These are phyloP conservation scores for Styela clava DNA, from an alignment of 23 tunicate species.

Conservation along the genomic window DNA sequence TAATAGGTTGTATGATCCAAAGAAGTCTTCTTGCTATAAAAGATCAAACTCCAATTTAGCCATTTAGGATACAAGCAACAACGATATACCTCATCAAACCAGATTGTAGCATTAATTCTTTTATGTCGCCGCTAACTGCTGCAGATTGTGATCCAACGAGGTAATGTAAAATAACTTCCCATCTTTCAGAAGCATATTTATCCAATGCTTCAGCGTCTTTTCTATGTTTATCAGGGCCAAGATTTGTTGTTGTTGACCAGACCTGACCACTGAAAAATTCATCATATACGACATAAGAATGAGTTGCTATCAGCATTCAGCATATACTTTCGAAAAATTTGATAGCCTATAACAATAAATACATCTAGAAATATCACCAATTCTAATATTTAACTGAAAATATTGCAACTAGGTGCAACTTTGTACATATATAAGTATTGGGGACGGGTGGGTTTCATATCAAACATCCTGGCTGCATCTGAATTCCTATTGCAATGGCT, in stretches of 20 bases:
- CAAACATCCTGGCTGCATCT: too few relatives aligned
- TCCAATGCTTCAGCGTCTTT: slow-evolving; percentile 61
- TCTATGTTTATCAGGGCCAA: slow-evolving; percentile 75
- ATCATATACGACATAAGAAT: neutral
- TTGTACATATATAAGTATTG: too few relatives aligned
- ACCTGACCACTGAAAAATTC: slow-evolving; percentile 39
- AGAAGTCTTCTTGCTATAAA: too few relatives aligned
- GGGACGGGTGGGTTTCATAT: too few relatives aligned
- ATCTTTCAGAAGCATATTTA: slow-evolving; percentile 75
- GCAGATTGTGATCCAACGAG: slow-evolving; percentile 68
- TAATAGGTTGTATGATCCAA: too few relatives aligned
- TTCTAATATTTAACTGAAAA: too few relatives aligned
- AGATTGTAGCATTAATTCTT: slow-evolving; percentile 62
- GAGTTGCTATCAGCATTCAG: neutral
- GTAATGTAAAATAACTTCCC: slow-evolving; percentile 84
- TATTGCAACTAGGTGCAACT: too few relatives aligned
- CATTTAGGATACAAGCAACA: neutral
- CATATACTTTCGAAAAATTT: neutral
- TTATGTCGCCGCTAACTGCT: slow-evolving; percentile 61
- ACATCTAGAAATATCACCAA: too few relatives aligned
- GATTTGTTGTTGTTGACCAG: slow-evolving; percentile 64
- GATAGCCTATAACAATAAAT: too few relatives aligned
- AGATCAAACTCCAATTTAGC: too few relatives aligned
- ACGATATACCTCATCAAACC: slow-evolving; percentile 65
- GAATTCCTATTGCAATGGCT: too few relatives aligned